Conservation (phyloP, 2,888 invertebrate genomes). For the Caenorhabditis imperialis region DNA sequence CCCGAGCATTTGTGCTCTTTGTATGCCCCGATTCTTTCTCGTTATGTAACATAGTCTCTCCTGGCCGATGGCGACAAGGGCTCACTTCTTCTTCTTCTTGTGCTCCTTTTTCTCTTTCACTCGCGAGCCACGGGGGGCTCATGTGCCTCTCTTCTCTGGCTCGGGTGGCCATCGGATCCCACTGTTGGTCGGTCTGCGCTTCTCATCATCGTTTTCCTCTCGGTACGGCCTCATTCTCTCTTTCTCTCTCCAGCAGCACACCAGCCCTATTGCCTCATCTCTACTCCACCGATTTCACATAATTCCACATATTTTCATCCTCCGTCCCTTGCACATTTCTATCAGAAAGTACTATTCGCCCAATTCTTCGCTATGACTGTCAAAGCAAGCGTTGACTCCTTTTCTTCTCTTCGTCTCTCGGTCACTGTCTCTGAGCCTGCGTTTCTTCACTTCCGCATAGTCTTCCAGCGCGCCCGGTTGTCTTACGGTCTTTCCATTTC, state of each 20-base stretch:
- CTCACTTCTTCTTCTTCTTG: not conserved
- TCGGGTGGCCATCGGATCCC: slow-evolving; percentile 10
- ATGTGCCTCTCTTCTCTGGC: slow-evolving; percentile 1
- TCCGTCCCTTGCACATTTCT: too few species aligned
- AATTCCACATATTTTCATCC: too few species aligned
- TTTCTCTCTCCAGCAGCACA: not conserved
- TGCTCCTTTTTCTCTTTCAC: slow-evolving; percentile 1
- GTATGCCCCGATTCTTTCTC: slow-evolving; percentile 20
- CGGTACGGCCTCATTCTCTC: slow-evolving; percentile 6
- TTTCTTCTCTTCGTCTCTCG: not conserved
- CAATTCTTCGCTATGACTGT: slow-evolving; percentile 16
- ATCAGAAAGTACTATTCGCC: not conserved
- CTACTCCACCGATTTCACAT: slow-evolving; percentile 1
- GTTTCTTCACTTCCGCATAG: slow-evolving; percentile 3
- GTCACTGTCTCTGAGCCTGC: not conserved
- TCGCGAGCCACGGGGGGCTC: not conserved
- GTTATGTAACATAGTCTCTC: slow-evolving; percentile 33
- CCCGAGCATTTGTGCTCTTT: slow-evolving; percentile 11
- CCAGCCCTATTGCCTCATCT: not conserved
- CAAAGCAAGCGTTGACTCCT: too few species aligned
- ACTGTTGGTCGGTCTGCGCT: slow-evolving; percentile 27
- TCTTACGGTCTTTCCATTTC: slow-evolving; percentile 13
- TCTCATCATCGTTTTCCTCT: slow-evolving; percentile 1
- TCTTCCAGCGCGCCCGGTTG: not conserved
- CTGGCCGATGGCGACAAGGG: slow-evolving; percentile 11